These are phyloP conservation scores for Syrphus vitripennis DNA, from an alignment of 2,888 invertebrate genomes.

Conservation along the genomic window DNA sequence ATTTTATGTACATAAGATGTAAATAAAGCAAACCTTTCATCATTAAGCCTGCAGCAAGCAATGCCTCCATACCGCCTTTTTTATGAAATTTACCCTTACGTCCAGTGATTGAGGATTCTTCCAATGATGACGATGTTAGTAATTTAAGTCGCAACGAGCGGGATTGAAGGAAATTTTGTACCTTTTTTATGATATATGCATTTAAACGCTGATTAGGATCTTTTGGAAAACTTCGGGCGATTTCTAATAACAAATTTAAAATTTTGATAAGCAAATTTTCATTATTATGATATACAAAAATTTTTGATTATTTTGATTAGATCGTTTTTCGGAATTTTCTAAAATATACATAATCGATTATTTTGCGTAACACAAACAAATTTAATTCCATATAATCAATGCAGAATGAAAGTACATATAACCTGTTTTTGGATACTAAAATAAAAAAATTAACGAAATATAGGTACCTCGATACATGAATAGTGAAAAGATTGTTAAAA, in stretches of 20 bases:
- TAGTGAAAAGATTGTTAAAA: too few species aligned
- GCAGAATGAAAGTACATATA: too few species aligned
- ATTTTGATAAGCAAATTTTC: not conserved
- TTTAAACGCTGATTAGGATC: constrained; percentile 89
- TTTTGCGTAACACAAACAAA: too few species aligned
- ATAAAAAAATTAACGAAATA: too few species aligned
- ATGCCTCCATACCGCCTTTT: constrained; percentile 82
- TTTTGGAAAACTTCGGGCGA: constrained; percentile 88
- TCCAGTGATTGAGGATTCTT: constrained; percentile 83
- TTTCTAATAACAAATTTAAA: constrained; percentile 82
- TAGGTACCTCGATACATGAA: too few species aligned
- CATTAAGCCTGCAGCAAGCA: constrained; percentile 84
- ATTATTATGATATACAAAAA: not conserved
- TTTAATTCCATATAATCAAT: too few species aligned
- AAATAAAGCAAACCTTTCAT: constrained; percentile 83
- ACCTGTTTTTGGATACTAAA: too few species aligned
- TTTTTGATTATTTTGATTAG: too few species aligned
- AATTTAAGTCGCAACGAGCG: constrained; percentile 88
- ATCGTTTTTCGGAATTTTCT: too few species aligned
- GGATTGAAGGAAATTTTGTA: constrained; percentile 87
- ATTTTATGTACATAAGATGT: too few species aligned
- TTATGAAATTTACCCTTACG: constrained; percentile 83
- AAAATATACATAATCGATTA: too few species aligned
- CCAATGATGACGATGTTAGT: constrained; percentile 85
- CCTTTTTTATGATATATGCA: constrained; percentile 87